Conservation (phyloP, 2,113 vertebrate species). For the Phyllostomus discolor region DNA sequence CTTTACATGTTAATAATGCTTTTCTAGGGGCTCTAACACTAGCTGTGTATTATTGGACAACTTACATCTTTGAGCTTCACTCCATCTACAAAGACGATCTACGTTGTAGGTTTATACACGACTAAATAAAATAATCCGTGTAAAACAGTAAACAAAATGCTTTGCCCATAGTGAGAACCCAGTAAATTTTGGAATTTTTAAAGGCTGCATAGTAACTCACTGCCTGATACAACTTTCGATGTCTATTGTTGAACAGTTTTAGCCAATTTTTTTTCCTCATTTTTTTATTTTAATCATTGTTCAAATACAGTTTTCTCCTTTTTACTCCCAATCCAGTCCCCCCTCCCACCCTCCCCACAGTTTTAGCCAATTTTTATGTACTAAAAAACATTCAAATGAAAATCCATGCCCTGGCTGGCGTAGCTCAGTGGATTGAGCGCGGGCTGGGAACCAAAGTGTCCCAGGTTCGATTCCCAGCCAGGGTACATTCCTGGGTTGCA, state of each 20-base stretch:
- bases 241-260: neutral
- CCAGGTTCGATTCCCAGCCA: too few species aligned
- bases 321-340: too few species aligned
- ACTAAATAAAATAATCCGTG: neutral
- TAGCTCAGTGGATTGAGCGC: too few species aligned
- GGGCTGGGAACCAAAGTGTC: too few species aligned
- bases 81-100: neutral
- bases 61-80: neutral
- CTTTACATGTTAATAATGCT: neutral
- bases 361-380: neutral
- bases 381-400: neutral
- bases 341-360: too few species aligned
- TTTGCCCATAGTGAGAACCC: neutral
- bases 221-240: neutral
- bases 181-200: neutral
- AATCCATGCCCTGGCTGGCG: too few species aligned
- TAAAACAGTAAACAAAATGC: constrained; percentile 11
- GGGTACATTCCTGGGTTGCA: too few species aligned
- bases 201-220: neutral
- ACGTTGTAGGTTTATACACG: neutral
- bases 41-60: neutral
- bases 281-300: too few species aligned
- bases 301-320: too few species aligned
- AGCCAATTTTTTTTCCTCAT: neutral
- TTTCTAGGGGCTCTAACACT: neutral